Evolutionary conservation across 2,113 vertebrate genomes (phyloP).

Genomic region (Pangasianodon hypophthalmus): DNA sequence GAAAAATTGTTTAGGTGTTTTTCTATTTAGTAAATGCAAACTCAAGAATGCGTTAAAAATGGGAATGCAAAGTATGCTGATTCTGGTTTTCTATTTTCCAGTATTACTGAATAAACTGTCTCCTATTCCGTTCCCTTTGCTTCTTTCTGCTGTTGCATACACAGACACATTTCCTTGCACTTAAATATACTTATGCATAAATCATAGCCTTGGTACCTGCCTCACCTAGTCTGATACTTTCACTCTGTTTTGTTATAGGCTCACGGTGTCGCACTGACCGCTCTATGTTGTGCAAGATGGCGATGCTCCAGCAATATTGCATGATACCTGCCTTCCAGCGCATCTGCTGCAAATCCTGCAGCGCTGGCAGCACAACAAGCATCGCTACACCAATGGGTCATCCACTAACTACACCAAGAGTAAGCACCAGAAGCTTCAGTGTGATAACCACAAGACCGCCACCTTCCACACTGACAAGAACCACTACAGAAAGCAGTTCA

Average conservation of each 20-base stretch:
- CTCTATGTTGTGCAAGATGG: constrained; percentile 91
- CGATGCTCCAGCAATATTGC: constrained; percentile 87
- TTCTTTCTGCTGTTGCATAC: background rate
- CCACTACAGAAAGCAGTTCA: background rate
- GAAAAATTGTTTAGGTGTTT: background rate
- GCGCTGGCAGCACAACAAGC: constrained; percentile 50
- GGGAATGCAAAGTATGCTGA: background rate
- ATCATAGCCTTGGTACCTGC: background rate
- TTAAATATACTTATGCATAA: background rate
- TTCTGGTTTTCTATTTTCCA: background rate
- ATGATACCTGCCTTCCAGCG: constrained; percentile 84
- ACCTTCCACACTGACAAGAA: background rate
- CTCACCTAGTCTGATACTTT: background rate
- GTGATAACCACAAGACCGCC: constrained; percentile 4
- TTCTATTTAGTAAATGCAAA: background rate
- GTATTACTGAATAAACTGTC: background rate
- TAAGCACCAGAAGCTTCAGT: background rate
- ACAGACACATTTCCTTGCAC: background rate
- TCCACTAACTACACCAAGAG: constrained; percentile 23
- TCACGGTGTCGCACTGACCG: constrained; percentile 89
- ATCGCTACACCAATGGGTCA: constrained; percentile 13
- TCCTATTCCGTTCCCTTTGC: constrained; percentile 14
- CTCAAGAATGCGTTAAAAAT: background rate
- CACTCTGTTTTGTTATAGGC: constrained; percentile 84
- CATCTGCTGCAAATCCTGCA: constrained; percentile 92